These are phyloP conservation scores for Pseudopipra pipra DNA, from an alignment of 2,113 vertebrate species.

Conservation along the genomic window DNA sequence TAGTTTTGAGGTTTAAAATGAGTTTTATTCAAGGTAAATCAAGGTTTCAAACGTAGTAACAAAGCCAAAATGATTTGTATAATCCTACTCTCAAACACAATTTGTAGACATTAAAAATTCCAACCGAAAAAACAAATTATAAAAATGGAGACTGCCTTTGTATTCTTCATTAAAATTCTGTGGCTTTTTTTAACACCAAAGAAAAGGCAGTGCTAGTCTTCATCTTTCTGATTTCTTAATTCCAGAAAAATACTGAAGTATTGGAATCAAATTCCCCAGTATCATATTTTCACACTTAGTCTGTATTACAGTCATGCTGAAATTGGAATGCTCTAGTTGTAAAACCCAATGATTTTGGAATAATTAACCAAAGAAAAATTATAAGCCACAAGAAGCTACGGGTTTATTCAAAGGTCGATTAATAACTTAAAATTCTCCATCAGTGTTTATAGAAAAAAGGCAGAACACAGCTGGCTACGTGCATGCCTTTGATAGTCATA, in stretches of 20 bases:
- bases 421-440: constrained; percentile 71
- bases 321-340: not conserved
- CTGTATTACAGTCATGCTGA: not conserved
- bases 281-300: not conserved
- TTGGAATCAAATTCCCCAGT: not conserved
- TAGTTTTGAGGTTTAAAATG: constrained; percentile 3
- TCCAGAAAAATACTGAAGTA: not conserved
- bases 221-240: not conserved
- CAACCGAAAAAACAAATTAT: not conserved
- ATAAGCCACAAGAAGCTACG: not conserved
- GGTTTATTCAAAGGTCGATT: constrained; percentile 63
- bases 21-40: not conserved
- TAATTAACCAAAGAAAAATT: not conserved
- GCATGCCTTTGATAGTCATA: constrained; percentile 85
- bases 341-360: not conserved
- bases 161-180: not conserved
- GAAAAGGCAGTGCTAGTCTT: not conserved
- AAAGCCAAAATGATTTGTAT: not conserved
- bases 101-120: not conserved
- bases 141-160: not conserved
- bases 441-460: constrained; percentile 44
- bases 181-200: not conserved
- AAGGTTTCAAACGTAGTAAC: not conserved
- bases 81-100: not conserved
- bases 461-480: constrained; percentile 79